A percentile compares a stretch with the other conserved stretches of the same genome.
These are phyloP conservation scores for Haemorhous mexicanus DNA, from an alignment of 2,113 vertebrate genomes.

Conservation along the genomic window DNA sequence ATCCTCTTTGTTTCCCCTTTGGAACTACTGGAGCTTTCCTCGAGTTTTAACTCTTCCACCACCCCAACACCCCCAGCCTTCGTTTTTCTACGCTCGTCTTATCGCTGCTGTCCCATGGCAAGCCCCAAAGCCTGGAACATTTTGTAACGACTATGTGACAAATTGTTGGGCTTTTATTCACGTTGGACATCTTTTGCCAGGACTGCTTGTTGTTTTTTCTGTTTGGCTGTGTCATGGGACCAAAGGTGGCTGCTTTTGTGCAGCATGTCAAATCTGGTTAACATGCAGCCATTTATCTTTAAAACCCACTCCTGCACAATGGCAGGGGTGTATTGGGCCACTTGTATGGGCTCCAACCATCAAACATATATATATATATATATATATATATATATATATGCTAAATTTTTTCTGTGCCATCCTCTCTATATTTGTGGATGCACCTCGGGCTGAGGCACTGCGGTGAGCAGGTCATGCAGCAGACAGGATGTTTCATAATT, in stretches of 20 bases:
- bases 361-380: not conserved
- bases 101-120: conserved; percentile 67
- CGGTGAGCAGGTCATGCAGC: conserved; percentile 78
- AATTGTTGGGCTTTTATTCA: conserved; percentile 78
- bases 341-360: conserved; percentile 53
- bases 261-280: conserved; percentile 95
- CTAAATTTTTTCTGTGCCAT: conserved; percentile 21
- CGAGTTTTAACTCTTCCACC: conserved; percentile 65
- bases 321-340: conserved; percentile 69
- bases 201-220: conserved; percentile 82
- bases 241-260: conserved; percentile 91
- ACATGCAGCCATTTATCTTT: conserved; percentile 88
- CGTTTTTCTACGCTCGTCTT: conserved; percentile 10
- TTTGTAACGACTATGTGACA: conserved; percentile 84
- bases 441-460: conserved; percentile 66
- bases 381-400: not conserved
- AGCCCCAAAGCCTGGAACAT: conserved; percentile 78
- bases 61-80: conserved; percentile 3
- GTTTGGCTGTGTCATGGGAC: conserved; percentile 86
- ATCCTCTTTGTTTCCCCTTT: conserved; percentile 54
- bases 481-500: conserved; percentile 87
- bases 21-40: conserved; percentile 44
- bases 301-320: conserved; percentile 81
- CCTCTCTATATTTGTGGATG: conserved; percentile 50
- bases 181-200: conserved; percentile 76